Base-by-base conservation (phyloP, 2,888 invertebrate genomes). In the Adelognathus sp. region DNA sequence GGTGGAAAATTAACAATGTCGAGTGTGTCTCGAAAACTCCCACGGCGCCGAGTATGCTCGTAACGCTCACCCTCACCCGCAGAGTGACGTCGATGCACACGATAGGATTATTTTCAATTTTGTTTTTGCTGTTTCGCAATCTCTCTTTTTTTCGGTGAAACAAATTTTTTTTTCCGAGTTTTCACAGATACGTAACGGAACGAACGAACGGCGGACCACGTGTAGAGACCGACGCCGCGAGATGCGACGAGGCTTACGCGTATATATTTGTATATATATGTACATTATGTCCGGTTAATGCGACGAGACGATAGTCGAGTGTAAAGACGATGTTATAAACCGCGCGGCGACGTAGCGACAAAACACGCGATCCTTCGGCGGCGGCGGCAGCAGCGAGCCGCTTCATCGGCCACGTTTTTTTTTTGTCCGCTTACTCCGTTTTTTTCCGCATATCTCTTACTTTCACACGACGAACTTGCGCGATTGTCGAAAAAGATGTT, bases 131-230 rank as follows among this genome's bases (percentile, higher is more conserved):
- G n/a, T n/a, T n/a, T n/a, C n/a, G n/a, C n/a, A n/a, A n/a, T n/a
- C n/a, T n/a, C n/a, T n/a, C n/a, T 41, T 11, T 21, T 46, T 11
- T 21, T 44, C 36, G 36, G 46, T 71, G 14, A 1, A 60, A 9
- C 11, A 39, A n/a, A 58, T 18, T 33, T 61, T 61, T 27, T 18
- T 2, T 11, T 11, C 3, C 16, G 39, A 69, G 31, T 61, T 39
- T 61, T 73, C 46, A 66, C 36, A n/a, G 52, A 36, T 50, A 39
- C 29, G 16, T 16, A 21, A 41, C 33, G 24, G 44, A 63, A 61
- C 50, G 41, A 27, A 24, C 44, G 31, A 27, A 52, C 50, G 52
- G 71, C 74, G 27, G 84, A 85, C 85, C 85, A 84, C 86, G 86
- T 86, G 85, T 83, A 81, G 82, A 83, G 73, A n/a, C 52, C 24